Evolutionary conservation across 2,797 vertebrate genomes (phyloP), one percentile per base, ranked within the genome.

Genomic region (Pangasius larnaudii): DNA sequence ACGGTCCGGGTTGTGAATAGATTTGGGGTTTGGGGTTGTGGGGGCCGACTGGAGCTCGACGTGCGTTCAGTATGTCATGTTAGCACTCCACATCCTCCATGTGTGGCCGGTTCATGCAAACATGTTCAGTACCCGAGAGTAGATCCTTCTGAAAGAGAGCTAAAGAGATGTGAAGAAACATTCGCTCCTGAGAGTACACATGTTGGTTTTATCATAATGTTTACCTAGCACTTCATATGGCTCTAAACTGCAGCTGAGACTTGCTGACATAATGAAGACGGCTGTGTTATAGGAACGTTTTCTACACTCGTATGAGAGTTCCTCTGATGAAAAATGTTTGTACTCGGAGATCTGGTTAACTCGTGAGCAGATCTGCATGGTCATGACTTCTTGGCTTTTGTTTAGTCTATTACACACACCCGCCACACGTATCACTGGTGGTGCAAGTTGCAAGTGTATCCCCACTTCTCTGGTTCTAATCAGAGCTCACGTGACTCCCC

Each of bases 1-100:
- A 98, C 96, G 9, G 87, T 46, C 91, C 85, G 91, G 91, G 95
- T 96, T 95, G 92, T 86, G 94, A 96, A 95, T 94, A 95, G 94
- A 92, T 92, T 92, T 93, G 92, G 90, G 91, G 94, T 94, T 95
- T 94, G 93, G 92, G 92, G 90, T 84, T 80, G 95, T 95, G 94
- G 92, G 94, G 92, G 93, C 92, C 93, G 84, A 92, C 91, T 95
- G 95, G 93, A 92, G 91, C 84, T 87, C n/a, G 30, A 90, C 94
- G 94, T 95, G 93, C 95, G 91, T 92, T 90, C 61, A 67, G 90
- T 89, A 94, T 93, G 95, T 94, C 94, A 94, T 88, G 84, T 93
- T 93, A 89, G 89, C 90, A 86, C 93, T 91, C 84, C 75, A 79
- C 91, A 87, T 88, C 84, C 89, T 90, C 88, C 63, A 63, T 85